Evolutionary conservation across 2,113 vertebrate genomes (phyloP).

Genomic region (Bathybates hornii): DNA sequence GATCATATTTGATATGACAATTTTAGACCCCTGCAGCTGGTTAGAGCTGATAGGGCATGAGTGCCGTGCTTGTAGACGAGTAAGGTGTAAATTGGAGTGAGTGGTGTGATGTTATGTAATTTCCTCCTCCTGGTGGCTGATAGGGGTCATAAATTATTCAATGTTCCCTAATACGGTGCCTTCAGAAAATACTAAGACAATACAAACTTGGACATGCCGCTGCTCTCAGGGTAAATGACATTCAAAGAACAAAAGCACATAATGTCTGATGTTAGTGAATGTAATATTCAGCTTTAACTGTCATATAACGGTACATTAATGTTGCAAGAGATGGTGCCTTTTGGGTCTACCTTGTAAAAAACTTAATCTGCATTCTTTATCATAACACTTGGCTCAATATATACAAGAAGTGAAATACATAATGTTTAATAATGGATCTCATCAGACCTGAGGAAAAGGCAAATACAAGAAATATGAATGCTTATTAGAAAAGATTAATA

Average conservation of each 20-base stretch:
- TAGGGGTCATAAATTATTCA: background rate
- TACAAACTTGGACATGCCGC: background rate
- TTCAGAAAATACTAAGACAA: background rate
- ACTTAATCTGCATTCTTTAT: background rate
- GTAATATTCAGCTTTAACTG: background rate
- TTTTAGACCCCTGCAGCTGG: background rate
- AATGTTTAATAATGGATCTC: background rate
- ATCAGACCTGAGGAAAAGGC: background rate
- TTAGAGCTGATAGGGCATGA: background rate
- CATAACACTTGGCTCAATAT: background rate
- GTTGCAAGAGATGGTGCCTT: background rate
- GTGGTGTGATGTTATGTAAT: background rate
- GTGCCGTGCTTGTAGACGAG: background rate
- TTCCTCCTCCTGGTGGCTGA: background rate
- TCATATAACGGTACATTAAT: background rate
- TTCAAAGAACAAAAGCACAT: background rate
- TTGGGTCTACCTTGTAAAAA: background rate
- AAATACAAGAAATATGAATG: background rate
- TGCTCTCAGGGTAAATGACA: background rate
- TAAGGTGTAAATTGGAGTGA: background rate
- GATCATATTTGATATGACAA: background rate
- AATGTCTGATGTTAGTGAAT: background rate
- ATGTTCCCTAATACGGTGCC: background rate
- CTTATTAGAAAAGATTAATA: background rate
- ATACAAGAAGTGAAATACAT: background rate